phyloP scores from a whole-genome alignment of 1,140 invertebrate species.

The Cotesia glomerata region DNA sequence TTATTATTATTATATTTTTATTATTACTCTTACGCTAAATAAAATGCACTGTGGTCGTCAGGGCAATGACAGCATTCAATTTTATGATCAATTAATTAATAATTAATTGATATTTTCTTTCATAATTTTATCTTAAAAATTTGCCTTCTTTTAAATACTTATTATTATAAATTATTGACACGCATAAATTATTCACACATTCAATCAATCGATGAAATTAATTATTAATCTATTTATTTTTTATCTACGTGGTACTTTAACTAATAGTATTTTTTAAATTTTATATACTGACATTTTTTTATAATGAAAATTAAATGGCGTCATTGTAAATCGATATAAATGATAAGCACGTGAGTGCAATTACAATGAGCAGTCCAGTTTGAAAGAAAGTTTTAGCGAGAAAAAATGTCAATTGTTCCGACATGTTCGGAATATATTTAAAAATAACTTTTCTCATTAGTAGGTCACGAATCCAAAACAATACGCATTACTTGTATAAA shows the following conservation, averaged over 20 bases:
- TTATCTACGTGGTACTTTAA: no score
- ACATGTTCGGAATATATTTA: not conserved
- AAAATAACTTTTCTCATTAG: not conserved
- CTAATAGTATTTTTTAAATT: no score
- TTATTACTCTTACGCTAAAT: not conserved
- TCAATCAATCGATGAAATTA: no score
- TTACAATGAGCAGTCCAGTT: not conserved
- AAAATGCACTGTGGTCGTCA: conserved; percentile 39
- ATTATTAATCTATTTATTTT: no score
- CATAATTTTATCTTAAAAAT: not conserved
- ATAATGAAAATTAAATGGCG: no score
- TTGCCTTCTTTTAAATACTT: not conserved
- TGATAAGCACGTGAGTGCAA: no score
- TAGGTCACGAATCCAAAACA: conserved; percentile 2
- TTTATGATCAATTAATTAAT: conserved; percentile 5
- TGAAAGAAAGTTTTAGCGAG: no score
- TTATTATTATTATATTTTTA: not conserved
- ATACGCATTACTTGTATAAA: no score
- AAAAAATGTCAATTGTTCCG: not conserved
- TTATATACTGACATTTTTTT: no score
- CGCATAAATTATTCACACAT: no score
- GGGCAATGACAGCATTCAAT: conserved; percentile 22
- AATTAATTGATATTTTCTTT: conserved; percentile 8
- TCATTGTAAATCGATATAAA: no score
- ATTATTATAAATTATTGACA: no score